These are phyloP conservation scores for Ranitomeya variabilis DNA, from an alignment of 2,113 vertebrate species.

Conservation along the genomic window DNA sequence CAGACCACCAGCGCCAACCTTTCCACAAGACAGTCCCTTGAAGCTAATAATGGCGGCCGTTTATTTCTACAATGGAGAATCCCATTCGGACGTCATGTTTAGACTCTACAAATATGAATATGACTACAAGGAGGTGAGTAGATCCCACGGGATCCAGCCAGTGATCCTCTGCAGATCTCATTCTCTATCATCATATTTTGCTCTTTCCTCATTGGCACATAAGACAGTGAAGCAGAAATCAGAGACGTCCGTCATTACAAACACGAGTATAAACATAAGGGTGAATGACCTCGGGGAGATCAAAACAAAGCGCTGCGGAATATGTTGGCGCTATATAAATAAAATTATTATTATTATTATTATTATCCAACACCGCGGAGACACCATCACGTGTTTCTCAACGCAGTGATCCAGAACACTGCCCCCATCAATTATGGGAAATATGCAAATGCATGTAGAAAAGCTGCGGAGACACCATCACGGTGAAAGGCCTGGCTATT, in stretches of 20 bases:
- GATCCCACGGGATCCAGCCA: not conserved
- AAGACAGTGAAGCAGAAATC: not conserved
- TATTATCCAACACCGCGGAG: no score
- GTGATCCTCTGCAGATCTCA: not conserved
- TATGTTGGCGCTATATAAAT: no score
- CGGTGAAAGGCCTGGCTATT: no score
- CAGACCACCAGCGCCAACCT: not conserved
- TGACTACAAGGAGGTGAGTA: slow-evolving; percentile 22
- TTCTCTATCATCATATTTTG: not conserved
- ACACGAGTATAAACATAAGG: no score
- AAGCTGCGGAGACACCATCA: no score
- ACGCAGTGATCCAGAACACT: no score
- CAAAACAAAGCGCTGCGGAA: no score
- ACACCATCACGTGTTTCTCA: no score
- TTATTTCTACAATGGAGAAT: not conserved
- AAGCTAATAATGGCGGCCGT: not conserved
- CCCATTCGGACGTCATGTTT: not conserved
- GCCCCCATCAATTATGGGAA: no score
- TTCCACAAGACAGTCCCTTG: not conserved
- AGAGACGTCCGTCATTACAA: not conserved
- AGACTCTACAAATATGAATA: slow-evolving; percentile 1
- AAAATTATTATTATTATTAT: no score
- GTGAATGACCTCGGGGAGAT: no score
- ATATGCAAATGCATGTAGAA: no score
- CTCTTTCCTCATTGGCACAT: not conserved